These are phyloP conservation scores for Bufo gargarizans DNA, from an alignment of 2,113 vertebrate genomes.

Conservation along the genomic window DNA sequence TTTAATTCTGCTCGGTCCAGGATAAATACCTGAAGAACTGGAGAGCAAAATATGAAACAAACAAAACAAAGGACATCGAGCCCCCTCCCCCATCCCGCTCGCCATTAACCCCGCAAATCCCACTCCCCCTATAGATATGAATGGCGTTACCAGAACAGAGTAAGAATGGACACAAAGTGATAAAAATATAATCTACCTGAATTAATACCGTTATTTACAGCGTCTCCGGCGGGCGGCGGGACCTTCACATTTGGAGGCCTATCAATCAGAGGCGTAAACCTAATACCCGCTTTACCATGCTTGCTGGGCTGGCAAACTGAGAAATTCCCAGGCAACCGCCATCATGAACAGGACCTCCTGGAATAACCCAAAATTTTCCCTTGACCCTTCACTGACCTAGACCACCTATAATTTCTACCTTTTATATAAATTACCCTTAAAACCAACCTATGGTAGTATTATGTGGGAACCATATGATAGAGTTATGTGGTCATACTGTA, in stretches of 20 bases:
- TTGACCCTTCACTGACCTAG: too few species aligned
- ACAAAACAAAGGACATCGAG: slow-evolving; percentile 20
- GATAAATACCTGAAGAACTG: slow-evolving; percentile 47
- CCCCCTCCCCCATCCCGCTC: neutral
- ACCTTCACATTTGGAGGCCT: neutral
- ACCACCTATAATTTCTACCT: too few species aligned
- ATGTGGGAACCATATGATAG: too few species aligned
- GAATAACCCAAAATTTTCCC: too few species aligned
- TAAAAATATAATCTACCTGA: neutral
- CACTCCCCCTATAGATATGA: too few species aligned
- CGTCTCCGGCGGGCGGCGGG: neutral
- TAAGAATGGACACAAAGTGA: neutral
- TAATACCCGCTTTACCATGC: too few species aligned
- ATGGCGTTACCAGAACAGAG: neutral
- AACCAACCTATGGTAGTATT: too few species aligned
- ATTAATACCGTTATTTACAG: neutral
- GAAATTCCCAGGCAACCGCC: too few species aligned
- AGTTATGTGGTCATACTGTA: too few species aligned
- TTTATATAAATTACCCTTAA: too few species aligned
- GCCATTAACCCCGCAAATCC: slow-evolving; percentile 8
- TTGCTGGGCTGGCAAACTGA: too few species aligned
- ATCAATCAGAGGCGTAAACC: neutral
- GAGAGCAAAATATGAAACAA: slow-evolving; percentile 54
- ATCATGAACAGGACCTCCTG: too few species aligned
- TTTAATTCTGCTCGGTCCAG: slow-evolving; percentile 55